Percentiles rank a stretch among this genome's conserved stretches.
Conservation (phyloP, 2,113 vertebrate genomes). For the Clinocottus analis region DNA sequence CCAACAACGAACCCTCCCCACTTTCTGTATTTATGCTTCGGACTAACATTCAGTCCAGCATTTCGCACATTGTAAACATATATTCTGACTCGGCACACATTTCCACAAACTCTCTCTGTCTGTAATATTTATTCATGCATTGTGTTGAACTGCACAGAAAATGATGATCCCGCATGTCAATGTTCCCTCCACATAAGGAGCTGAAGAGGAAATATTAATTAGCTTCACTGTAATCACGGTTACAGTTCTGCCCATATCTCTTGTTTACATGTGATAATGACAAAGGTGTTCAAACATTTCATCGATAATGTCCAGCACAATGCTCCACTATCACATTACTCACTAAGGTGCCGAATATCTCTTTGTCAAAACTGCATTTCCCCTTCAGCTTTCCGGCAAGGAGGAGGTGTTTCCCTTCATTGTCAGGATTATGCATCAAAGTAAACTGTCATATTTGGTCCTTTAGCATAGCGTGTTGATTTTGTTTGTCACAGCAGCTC, state of each 20-base stretch:
- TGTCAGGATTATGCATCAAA: neutral
- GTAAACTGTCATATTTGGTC: neutral
- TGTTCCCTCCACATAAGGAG: neutral
- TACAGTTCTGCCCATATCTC: conserved; percentile 3
- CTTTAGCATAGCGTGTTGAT: neutral
- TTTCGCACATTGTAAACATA: conserved; percentile 40
- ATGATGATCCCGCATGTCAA: neutral
- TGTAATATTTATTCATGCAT: conserved; percentile 36
- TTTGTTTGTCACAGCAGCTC: conserved; percentile 16
- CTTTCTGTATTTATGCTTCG: conserved; percentile 12
- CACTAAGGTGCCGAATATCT: conserved; percentile 7
- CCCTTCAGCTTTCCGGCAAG: conserved; percentile 1
- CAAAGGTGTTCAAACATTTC: conserved; percentile 11
- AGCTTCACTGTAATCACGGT: neutral
- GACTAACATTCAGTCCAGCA: conserved; percentile 35
- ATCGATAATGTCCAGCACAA: conserved; percentile 19
- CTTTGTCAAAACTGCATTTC: conserved; percentile 3
- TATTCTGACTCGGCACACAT: conserved; percentile 33
- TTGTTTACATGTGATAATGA: conserved; percentile 37
- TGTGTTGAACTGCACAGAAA: conserved; percentile 31
- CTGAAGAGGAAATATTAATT: conserved; percentile 17
- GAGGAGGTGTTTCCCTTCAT: neutral
- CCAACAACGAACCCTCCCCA: conserved; percentile 30
- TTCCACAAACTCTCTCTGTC: conserved; percentile 14
- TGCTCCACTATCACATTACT: neutral